Conservation (phyloP, 2,113 vertebrate species). For the Gnathonemus longibarbis region DNA sequence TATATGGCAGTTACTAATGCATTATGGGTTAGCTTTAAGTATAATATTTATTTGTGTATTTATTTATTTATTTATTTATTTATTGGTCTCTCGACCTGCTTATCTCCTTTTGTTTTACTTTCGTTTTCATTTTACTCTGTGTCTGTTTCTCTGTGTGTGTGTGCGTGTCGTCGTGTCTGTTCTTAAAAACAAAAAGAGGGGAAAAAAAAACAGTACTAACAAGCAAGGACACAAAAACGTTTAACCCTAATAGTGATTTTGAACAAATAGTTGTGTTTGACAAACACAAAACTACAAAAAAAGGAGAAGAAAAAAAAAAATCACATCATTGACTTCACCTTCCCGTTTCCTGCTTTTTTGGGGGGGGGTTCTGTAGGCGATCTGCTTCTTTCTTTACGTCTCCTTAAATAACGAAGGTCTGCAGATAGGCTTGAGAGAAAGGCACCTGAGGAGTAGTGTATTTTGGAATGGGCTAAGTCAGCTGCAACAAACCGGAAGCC, state of each 20-base stretch:
- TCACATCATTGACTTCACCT: conserved; percentile 26
- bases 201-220: conserved; percentile 45
- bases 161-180: conserved; percentile 50
- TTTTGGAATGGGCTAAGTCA: not conserved
- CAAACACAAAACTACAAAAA: conserved; percentile 34
- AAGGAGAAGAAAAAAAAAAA: conserved; percentile 7
- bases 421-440: not conserved
- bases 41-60: conserved; percentile 29
- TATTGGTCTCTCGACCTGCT: conserved; percentile 17
- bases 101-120: conserved; percentile 23
- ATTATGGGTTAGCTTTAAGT: conserved; percentile 41
- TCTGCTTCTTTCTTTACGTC: not conserved
- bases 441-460: not conserved
- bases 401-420: not conserved
- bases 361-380: not conserved
- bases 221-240: conserved; percentile 46
- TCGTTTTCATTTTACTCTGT: conserved; percentile 29
- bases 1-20: conserved; percentile 33
- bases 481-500: conserved; percentile 2
- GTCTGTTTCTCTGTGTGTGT: conserved; percentile 43
- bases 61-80: conserved; percentile 29
- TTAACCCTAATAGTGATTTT: conserved; percentile 43
- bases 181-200: conserved; percentile 39
- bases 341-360: conserved; percentile 16
- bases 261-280: conserved; percentile 43